These are phyloP conservation scores for Dolichomitus sp. DNA, from an alignment of 2,888 invertebrate species.

Conservation along the genomic window DNA sequence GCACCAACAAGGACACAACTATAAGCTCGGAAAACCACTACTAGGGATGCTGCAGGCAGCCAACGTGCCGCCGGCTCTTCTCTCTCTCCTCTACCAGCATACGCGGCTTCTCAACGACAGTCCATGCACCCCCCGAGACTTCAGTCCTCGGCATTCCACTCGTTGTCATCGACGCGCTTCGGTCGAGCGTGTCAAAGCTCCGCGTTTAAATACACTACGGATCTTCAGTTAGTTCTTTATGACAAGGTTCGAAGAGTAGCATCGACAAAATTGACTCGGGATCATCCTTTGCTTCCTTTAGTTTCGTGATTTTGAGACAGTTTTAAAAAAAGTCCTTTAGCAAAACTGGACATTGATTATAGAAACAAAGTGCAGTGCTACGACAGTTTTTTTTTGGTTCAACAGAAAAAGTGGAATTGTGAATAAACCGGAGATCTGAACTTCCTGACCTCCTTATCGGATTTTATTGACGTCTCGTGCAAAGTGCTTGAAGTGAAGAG, in stretches of 20 bases:
- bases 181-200: slow-evolving; percentile 45
- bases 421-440: neutral
- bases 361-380: slow-evolving; percentile 29
- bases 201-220: neutral
- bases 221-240: neutral
- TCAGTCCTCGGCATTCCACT: slow-evolving; percentile 58
- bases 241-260: neutral
- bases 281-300: neutral
- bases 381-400: slow-evolving; percentile 4
- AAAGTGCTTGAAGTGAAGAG: slow-evolving; percentile 2
- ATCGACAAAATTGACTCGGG: neutral
- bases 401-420: slow-evolving; percentile 9
- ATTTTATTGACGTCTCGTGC: neutral
- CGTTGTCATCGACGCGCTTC: slow-evolving; percentile 61
- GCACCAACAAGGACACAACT: slow-evolving; percentile 19
- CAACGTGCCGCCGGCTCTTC: slow-evolving; percentile 42
- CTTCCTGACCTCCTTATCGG: neutral
- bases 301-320: neutral
- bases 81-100: slow-evolving; percentile 30
- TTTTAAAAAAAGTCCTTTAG: neutral
- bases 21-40: neutral
- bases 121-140: slow-evolving; percentile 57
- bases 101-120: slow-evolving; percentile 48
- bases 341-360: slow-evolving; percentile 1
- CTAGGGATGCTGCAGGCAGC: slow-evolving; percentile 37